Base-by-base conservation (phyloP, 2,888 invertebrate genomes). In the Synergus itoensis region DNA sequence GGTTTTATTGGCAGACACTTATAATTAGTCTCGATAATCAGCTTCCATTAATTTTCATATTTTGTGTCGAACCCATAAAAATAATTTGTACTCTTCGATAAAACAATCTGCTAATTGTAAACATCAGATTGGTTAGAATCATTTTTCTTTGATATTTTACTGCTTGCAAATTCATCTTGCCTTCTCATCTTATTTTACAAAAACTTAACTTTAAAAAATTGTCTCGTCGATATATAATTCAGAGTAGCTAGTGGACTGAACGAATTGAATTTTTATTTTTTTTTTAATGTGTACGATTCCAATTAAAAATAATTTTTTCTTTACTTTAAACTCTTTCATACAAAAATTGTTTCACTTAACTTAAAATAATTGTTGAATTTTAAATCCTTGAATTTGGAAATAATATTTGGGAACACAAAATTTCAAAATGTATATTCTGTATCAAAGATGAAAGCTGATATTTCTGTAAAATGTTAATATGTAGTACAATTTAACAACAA, bases 1-100 rank as follows among this genome's bases (percentile, higher is more conserved):
- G 94, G 94, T 92, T 94, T 94, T 91, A 94, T 94, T 85, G 94
- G 94, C 85, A 94, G 94, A 93, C 94, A 94, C 91, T 94, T 94
- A 86, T 94, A 92, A 90, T 45, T 67, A 67, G 5, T 67, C n/a
- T 48, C 16, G 12, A 69, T 73, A 73, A 73, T 73, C 28, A n/a
- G 21, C 73, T 73, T 73, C 48, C 48, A 48, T n/a, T 28, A 53
- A 73, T 11, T 18, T 57, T 7, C n/a, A n/a, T 57, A 57, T 57
- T 18, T 57, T 9, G n/a, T 57, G 57, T 57, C 9, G 2, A 21
- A 21, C 18, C 12, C 11, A 60, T 21, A 21, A 60, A 21, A 1
- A 21, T 11, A 11, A 60, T 60, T 60, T 60, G 21, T 60, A 60
- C 18, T 60, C 21, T 60, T 21, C 21, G 11, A 21, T 60, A 2